phyloP scores from a whole-genome alignment of 2,888 invertebrate species.

The Phania funesta region DNA sequence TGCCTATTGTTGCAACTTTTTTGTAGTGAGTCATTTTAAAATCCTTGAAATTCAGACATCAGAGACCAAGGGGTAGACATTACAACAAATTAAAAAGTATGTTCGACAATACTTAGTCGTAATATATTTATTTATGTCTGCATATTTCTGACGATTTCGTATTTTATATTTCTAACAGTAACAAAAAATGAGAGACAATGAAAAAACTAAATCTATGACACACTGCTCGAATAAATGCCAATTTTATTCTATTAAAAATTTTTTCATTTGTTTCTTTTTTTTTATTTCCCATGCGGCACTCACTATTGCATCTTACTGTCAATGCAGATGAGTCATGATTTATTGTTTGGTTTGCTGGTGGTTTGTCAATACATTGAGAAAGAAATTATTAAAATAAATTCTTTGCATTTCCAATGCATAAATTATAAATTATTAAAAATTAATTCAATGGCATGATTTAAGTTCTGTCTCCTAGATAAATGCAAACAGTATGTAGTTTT shows the following conservation, averaged over 20 bases:
- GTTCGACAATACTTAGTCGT: neutral
- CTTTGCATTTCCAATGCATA: conserved; percentile 24
- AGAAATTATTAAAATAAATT: conserved; percentile 1
- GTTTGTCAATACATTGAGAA: conserved; percentile 19
- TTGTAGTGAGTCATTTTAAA: no score
- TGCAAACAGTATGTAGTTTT: neutral
- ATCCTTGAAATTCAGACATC: no score
- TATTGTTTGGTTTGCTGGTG: conserved; percentile 29
- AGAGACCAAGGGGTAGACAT: neutral
- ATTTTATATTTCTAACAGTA: conserved; percentile 16
- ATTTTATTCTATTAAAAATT: conserved; percentile 49
- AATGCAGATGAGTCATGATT: conserved; percentile 53
- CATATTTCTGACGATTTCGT: neutral
- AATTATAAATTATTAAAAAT: conserved; percentile 41
- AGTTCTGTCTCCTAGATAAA: neutral
- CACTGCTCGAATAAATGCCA: conserved; percentile 61
- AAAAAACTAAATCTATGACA: conserved; percentile 53
- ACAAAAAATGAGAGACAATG: conserved; percentile 39
- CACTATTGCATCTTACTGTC: conserved; percentile 29
- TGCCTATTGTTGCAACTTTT: no score
- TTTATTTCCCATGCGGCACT: neutral
- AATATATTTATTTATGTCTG: neutral
- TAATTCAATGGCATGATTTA: conserved; percentile 6
- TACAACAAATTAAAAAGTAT: neutral
- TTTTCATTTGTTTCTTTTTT: neutral